Percentiles rank a stretch among this genome's conserved stretches.
phyloP scores from a whole-genome alignment of 2,113 vertebrate genomes.

The Ia io region DNA sequence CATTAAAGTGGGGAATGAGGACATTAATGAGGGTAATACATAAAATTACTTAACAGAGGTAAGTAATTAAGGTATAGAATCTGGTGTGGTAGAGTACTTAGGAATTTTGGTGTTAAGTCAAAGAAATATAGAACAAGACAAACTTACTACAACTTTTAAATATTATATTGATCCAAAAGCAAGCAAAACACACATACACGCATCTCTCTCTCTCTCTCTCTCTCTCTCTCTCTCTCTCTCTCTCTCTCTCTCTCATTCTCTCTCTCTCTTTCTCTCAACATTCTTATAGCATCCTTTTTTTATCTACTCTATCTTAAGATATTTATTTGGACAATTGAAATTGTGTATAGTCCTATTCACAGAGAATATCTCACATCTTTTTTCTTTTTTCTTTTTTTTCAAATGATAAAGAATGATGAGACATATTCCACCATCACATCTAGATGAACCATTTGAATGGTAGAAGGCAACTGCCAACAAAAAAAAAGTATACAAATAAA shows the following conservation, averaged over 20 bases:
- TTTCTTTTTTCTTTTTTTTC: background rate
- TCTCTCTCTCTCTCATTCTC: no score
- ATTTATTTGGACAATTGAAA: constrained; percentile 47
- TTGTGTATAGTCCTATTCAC: background rate
- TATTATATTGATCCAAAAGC: background rate
- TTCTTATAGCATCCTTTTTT: background rate
- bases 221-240: background rate
- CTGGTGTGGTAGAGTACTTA: background rate
- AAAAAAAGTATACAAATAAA: constrained; percentile 43
- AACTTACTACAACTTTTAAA: background rate
- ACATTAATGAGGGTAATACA: background rate
- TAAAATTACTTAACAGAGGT: background rate
- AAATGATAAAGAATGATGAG: constrained; percentile 31
- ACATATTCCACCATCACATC: background rate
- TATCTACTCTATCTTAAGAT: background rate
- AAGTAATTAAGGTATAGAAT: background rate
- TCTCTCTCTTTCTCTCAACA: background rate
- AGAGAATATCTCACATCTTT: constrained; percentile 3
- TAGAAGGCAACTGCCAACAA: constrained; percentile 51
- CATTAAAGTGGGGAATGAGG: background rate
- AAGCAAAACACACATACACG: background rate
- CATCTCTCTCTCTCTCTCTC: no score
- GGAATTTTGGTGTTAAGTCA: background rate
- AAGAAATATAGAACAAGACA: background rate
- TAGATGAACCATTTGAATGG: constrained; percentile 40